phyloP scores from a whole-genome alignment of 1,140 invertebrate species.

The Bradynema listronoti region DNA sequence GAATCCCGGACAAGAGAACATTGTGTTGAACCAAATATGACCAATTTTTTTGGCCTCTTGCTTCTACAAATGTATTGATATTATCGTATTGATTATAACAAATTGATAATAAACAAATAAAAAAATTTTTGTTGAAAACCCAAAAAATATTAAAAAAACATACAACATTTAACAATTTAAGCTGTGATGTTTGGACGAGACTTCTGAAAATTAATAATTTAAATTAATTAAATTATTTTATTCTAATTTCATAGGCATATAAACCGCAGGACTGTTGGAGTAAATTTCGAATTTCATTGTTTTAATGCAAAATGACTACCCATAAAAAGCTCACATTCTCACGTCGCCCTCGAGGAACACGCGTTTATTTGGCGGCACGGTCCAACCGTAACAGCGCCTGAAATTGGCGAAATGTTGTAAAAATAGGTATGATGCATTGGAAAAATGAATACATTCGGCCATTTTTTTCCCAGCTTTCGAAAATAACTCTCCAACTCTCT shows the following conservation, averaged over 20 bases:
- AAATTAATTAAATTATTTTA: too few relatives aligned
- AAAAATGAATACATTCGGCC: too few relatives aligned
- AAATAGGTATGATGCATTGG: conserved; percentile 1
- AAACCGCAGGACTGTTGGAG: too few relatives aligned
- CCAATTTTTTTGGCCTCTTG: conserved; percentile 47
- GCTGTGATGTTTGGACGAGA: conserved; percentile 27
- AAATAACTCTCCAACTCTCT: too few relatives aligned
- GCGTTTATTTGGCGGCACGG: conserved; percentile 37
- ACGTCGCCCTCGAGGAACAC: too few relatives aligned
- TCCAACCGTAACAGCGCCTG: conserved; percentile 54
- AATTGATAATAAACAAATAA: conserved; percentile 8
- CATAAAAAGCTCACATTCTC: too few relatives aligned
- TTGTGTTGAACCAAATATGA: conserved; percentile 57
- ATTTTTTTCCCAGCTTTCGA: too few relatives aligned
- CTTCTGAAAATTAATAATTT: conserved; percentile 3
- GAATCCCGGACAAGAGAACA: conserved; percentile 51
- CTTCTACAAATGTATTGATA: conserved; percentile 16
- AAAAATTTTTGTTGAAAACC: background rate
- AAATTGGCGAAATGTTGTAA: background rate
- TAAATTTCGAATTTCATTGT: too few relatives aligned
- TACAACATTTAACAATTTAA: conserved; percentile 30
- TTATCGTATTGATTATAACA: too few relatives aligned
- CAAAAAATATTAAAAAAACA: background rate
- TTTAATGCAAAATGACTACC: too few relatives aligned
- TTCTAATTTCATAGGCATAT: too few relatives aligned